A percentile compares a stretch with the other conserved stretches of the same genome.
These are phyloP conservation scores for Rallus limicola DNA, from an alignment of 2,113 vertebrate genomes.

Conservation along the genomic window DNA sequence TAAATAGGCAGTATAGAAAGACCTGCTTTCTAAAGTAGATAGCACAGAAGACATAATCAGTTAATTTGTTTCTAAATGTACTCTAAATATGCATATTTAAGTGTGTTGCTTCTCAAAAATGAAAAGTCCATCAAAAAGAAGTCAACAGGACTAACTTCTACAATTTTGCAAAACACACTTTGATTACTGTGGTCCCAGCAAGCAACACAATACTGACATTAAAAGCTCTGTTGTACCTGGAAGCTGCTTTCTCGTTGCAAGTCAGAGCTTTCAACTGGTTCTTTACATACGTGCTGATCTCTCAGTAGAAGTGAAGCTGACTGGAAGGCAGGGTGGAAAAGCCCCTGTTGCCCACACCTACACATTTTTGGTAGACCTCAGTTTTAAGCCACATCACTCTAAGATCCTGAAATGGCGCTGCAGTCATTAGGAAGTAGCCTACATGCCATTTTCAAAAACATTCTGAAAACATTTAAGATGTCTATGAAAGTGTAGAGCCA, in stretches of 20 bases:
- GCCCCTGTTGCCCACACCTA: background rate
- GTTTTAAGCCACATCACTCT: background rate
- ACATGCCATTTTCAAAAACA: background rate
- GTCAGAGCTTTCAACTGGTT: background rate
- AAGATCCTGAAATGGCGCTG: background rate
- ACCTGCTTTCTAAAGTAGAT: background rate
- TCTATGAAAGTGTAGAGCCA: background rate
- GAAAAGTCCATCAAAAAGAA: background rate
- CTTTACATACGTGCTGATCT: background rate
- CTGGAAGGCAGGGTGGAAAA: background rate
- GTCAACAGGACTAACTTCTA: background rate
- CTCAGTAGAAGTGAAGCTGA: background rate
- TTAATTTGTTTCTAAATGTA: background rate
- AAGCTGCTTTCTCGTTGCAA: background rate
- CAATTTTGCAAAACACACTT: background rate
- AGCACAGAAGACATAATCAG: background rate
- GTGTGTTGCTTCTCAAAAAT: background rate
- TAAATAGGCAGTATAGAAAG: background rate
- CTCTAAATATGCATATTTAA: background rate
- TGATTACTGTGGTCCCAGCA: background rate
- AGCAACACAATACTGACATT: background rate
- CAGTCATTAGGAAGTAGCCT: background rate
- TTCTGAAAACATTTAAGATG: background rate
- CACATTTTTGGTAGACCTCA: rapidly evolving
- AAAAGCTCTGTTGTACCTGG: background rate